Conservation (phyloP, 2,888 invertebrate species). For the Protonemura montana region DNA sequence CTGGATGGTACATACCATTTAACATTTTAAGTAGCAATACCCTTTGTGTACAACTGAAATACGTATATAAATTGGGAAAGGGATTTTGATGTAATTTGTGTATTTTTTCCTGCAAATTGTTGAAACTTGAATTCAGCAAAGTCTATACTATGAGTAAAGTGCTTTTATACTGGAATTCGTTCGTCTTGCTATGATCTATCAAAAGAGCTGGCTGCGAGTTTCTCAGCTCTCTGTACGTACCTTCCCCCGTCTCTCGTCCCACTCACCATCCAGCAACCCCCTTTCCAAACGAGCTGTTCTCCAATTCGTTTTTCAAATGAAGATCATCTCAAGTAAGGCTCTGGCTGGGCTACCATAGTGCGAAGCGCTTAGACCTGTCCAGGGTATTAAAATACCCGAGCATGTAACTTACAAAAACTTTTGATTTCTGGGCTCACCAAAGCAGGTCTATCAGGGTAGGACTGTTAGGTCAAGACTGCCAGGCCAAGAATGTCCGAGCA, state of each 20-base stretch:
- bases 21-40: not conserved
- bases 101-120: conserved; percentile 31
- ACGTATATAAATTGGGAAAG: conserved; percentile 23
- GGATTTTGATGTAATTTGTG: conserved; percentile 28
- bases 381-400: conserved; percentile 1
- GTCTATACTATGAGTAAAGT: conserved; percentile 21
- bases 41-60: not conserved
- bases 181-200: conserved; percentile 8
- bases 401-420: no score
- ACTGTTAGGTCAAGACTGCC: no score
- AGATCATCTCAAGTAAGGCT: conserved; percentile 28
- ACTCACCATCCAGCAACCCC: no score
- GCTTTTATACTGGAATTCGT: not conserved
- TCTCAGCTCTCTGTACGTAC: not conserved
- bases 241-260: no score
- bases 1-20: conserved; percentile 4
- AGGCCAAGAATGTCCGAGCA: no score
- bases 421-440: no score
- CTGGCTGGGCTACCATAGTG: not conserved
- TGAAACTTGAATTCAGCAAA: conserved; percentile 18
- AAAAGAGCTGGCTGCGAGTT: conserved; percentile 23
- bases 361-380: not conserved
- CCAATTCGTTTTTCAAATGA: conserved; percentile 47
- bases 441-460: no score
- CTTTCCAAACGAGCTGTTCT: conserved; percentile 24